Conservation (phyloP, 1,140 invertebrate genomes). For the Orchestia grillus region DNA sequence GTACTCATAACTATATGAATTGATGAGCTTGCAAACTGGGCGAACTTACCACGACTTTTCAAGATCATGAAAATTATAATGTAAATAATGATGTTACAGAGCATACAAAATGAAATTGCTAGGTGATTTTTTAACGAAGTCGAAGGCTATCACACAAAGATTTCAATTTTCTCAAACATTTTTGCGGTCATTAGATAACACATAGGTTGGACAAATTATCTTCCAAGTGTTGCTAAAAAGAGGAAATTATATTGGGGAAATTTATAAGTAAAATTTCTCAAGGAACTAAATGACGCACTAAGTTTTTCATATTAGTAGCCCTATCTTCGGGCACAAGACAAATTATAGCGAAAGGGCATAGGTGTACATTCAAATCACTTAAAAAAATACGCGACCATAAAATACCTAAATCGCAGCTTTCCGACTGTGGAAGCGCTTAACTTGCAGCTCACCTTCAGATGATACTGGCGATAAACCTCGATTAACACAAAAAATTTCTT, state of each 20-base stretch:
- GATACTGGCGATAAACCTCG: not conserved
- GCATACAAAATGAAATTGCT: too few species aligned
- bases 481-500: not conserved
- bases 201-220: too few species aligned
- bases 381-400: not conserved
- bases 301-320: not conserved
- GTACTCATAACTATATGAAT: too few species aligned
- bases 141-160: too few species aligned
- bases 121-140: too few species aligned
- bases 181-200: too few species aligned
- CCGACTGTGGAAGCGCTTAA: not conserved
- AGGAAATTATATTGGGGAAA: not conserved
- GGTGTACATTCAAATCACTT: not conserved
- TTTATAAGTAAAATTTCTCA: not conserved
- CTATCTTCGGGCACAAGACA: not conserved
- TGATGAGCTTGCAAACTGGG: too few species aligned
- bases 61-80: too few species aligned
- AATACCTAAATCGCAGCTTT: not conserved
- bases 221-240: too few species aligned
- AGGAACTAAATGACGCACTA: not conserved
- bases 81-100: too few species aligned
- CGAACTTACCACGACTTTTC: too few species aligned
- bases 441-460: not conserved
- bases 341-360: not conserved
- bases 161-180: too few species aligned